phyloP scores from a whole-genome alignment of 1,140 invertebrate species.

The Megalopta genalis region DNA sequence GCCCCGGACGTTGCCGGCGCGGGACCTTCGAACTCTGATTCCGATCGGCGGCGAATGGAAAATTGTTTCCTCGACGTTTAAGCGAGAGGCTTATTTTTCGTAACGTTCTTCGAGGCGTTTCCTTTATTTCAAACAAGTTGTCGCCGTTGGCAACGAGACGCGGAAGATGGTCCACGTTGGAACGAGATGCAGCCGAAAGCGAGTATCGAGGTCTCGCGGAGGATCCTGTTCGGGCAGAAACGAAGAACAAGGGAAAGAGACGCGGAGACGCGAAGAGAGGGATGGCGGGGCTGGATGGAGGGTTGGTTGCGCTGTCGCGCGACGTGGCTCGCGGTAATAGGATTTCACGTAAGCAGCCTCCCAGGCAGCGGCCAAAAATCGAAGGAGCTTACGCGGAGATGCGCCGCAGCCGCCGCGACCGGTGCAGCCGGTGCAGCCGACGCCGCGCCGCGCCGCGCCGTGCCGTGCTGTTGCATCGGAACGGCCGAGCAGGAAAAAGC shows the following conservation, averaged over 20 bases:
- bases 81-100: too few relatives aligned
- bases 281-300: not conserved
- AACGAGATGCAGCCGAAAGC: too few relatives aligned
- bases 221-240: slow-evolving; percentile 1
- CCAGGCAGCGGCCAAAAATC: slow-evolving; percentile 72
- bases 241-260: slow-evolving; percentile 30
- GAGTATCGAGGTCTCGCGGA: not conserved
- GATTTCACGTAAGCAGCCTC: slow-evolving; percentile 73
- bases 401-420: slow-evolving; percentile 25
- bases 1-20: too few relatives aligned
- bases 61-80: too few relatives aligned
- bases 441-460: too few relatives aligned
- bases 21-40: too few relatives aligned
- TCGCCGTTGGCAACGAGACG: too few relatives aligned
- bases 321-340: slow-evolving; percentile 66
- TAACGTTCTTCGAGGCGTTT: too few relatives aligned
- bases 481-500: slow-evolving; percentile 11
- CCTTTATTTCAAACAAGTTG: too few relatives aligned
- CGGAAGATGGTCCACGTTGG: too few relatives aligned
- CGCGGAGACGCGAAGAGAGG: not conserved
- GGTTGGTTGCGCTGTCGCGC: slow-evolving; percentile 45
- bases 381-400: slow-evolving; percentile 69
- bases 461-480: slow-evolving; percentile 8
- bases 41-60: too few relatives aligned
- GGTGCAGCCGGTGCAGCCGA: slow-evolving; percentile 13